Evolutionary conservation across 2,113 vertebrate genomes (phyloP).

Genomic region (Tauraco erythrolophus): DNA sequence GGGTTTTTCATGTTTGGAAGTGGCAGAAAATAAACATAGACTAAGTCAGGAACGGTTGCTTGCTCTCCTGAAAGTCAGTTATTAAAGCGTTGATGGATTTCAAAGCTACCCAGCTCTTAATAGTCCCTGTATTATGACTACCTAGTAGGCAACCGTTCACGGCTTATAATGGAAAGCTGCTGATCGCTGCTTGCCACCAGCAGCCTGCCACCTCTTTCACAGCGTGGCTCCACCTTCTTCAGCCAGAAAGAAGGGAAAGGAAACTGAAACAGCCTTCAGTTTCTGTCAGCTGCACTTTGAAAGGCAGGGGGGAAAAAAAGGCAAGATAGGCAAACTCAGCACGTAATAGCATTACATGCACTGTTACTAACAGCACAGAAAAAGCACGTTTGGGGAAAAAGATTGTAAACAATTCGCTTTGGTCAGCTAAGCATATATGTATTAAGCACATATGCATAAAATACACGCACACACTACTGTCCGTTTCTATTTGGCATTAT

Average conservation of each 20-base stretch:
- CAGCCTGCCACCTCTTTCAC: background rate
- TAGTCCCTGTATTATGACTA: background rate
- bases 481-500: background rate
- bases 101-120: background rate
- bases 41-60: background rate
- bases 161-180: background rate
- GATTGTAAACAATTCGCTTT: background rate
- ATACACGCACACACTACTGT: background rate
- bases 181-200: background rate
- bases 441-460: background rate
- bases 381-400: background rate
- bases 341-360: background rate
- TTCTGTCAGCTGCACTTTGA: background rate
- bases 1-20: background rate
- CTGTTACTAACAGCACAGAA: background rate
- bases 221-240: background rate
- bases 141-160: background rate
- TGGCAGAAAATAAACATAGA: background rate
- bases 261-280: background rate
- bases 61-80: background rate
- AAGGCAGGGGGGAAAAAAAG: fast-evolving
- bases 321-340: background rate
- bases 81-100: background rate
- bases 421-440: background rate
- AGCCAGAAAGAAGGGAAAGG: background rate